Conservation (phyloP, 2,888 invertebrate genomes). For the Masnerella sp. region DNA sequence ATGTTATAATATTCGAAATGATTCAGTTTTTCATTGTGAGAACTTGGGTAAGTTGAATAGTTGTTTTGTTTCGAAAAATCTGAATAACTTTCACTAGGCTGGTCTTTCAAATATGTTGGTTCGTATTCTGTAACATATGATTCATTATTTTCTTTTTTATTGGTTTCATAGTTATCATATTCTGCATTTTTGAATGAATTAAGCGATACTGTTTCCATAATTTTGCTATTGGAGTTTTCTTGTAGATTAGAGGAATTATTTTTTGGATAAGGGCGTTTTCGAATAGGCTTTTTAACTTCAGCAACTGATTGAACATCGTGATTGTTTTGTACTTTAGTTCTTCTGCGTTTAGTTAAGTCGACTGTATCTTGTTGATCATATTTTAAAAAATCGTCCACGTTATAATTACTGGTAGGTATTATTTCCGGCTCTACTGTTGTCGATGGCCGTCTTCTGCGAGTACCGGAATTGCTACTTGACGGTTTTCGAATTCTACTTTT, state of each 20-base stretch:
- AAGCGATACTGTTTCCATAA: conserved; percentile 14
- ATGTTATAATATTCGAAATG: conserved; percentile 62
- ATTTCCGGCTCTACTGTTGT: conserved; percentile 61
- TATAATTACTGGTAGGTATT: conserved; percentile 21
- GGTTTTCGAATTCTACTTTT: conserved; percentile 68
- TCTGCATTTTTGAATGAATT: conserved; percentile 13
- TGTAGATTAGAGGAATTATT: conserved; percentile 57
- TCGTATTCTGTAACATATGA: conserved; percentile 32
- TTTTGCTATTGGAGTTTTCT: conserved; percentile 25
- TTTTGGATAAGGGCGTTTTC: conserved; percentile 65
- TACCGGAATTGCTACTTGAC: conserved; percentile 26
- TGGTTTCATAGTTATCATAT: conserved; percentile 31
- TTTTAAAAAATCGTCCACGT: conserved; percentile 57
- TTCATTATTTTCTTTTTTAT: conserved; percentile 27
- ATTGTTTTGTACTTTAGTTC: conserved; percentile 63
- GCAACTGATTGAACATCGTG: conserved; percentile 59
- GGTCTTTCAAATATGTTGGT: conserved; percentile 34
- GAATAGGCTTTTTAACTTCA: conserved; percentile 62
- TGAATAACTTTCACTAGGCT: conserved; percentile 34
- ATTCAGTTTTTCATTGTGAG: conserved; percentile 36
- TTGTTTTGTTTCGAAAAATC: conserved; percentile 39
- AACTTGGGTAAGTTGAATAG: conserved; percentile 33
- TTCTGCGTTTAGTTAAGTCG: conserved; percentile 63
- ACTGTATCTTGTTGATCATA: conserved; percentile 65
- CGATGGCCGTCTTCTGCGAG: conserved; percentile 67